A percentile compares a stretch with the other conserved stretches of the same genome.
Conservation (phyloP, 2,797 vertebrate genomes). For the Lophius americanus region DNA sequence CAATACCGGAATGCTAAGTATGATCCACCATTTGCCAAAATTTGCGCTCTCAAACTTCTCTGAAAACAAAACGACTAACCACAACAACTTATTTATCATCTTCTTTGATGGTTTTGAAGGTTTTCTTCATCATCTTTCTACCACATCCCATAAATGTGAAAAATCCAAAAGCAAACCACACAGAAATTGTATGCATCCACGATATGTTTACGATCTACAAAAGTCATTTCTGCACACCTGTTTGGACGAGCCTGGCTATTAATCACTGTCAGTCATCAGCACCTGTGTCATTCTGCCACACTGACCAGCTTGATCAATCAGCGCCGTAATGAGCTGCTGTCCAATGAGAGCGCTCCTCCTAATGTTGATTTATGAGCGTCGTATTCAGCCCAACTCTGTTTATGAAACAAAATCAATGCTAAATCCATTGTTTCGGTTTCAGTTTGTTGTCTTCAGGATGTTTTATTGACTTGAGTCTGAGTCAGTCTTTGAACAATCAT, state of each 20-base stretch:
- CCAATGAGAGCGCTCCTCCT: constrained; percentile 55
- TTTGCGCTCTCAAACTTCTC: too few species aligned
- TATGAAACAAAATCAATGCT: constrained; percentile 30
- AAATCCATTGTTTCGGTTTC: constrained; percentile 47
- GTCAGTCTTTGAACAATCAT: constrained; percentile 31
- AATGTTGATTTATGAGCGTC: constrained; percentile 71
- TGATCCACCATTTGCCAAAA: too few species aligned
- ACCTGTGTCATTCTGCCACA: constrained; percentile 64
- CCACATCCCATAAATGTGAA: too few species aligned
- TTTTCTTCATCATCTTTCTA: too few species aligned
- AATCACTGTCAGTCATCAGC: constrained; percentile 67
- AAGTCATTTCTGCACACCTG: constrained; percentile 63
- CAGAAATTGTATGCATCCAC: constrained; percentile 1
- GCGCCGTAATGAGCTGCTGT: constrained; percentile 51
- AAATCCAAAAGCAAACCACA: background rate
- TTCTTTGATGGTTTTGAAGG: too few species aligned
- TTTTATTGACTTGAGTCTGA: constrained; percentile 42
- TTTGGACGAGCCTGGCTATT: constrained; percentile 59
- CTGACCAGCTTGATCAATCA: constrained; percentile 68
- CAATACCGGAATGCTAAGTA: too few species aligned
- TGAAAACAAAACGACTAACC: too few species aligned
- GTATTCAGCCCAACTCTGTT: constrained; percentile 30
- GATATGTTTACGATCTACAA: constrained; percentile 29
- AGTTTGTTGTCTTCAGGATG: constrained; percentile 56
- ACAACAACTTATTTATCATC: too few species aligned